phyloP scores from a whole-genome alignment of 2,888 invertebrate species.

The Drosophila meridiana region DNA sequence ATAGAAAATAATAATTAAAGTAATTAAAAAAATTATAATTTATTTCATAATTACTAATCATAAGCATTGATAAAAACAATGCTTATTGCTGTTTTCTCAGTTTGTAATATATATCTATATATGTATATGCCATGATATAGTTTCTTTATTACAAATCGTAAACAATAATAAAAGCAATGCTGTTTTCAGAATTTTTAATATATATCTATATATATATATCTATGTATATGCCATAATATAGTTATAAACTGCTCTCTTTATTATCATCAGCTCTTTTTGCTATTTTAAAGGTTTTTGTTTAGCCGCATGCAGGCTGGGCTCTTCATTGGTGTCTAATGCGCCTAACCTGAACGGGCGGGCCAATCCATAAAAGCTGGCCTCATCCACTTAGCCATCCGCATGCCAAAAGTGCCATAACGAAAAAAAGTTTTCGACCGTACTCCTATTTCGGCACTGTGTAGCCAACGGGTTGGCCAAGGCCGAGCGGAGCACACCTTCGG shows the following conservation, averaged over 20 bases:
- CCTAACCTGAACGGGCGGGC: constrained; percentile 20
- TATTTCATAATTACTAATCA: neutral
- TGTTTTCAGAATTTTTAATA: neutral
- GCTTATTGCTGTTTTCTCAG: neutral
- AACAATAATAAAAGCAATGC: neutral
- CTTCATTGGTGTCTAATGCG: constrained; percentile 25
- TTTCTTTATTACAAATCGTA: too few relatives aligned
- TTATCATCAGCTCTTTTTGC: neutral
- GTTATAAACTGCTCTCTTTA: neutral
- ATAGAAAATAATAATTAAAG: neutral
- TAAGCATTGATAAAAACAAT: neutral
- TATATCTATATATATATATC: neutral
- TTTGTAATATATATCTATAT: neutral
- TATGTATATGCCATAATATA: neutral
- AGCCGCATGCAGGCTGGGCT: constrained; percentile 23
- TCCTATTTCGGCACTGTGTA: constrained; percentile 69
- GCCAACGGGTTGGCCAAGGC: constrained; percentile 50
- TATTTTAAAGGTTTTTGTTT: constrained; percentile 22
- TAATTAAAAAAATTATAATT: too few relatives aligned
- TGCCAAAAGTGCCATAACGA: constrained; percentile 63
- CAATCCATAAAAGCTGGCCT: constrained; percentile 70
- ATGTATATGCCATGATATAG: neutral
- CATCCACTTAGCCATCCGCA: constrained; percentile 59
- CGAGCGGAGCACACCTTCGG: constrained; percentile 51
- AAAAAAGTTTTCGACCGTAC: constrained; percentile 53